These are phyloP conservation scores for Lophochroa leadbeateri DNA, from an alignment of 2,113 vertebrate species.

Conservation along the genomic window DNA sequence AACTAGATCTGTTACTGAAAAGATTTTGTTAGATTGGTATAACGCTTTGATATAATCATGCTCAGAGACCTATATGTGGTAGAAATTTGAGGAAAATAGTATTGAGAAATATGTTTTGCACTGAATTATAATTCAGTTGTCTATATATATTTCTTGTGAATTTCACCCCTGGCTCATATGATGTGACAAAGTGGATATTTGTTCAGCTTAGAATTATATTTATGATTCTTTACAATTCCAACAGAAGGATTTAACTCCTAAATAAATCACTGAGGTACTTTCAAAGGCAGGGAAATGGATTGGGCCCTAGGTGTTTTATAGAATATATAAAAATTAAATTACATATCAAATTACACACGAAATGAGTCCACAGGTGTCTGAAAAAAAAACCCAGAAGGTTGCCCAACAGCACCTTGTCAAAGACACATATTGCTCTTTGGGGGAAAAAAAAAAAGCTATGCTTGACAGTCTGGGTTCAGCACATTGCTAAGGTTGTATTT, in stretches of 20 bases:
- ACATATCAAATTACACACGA: not conserved
- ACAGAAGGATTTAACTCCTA: not conserved
- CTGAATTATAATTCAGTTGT: not conserved
- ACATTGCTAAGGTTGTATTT: not conserved
- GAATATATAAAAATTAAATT: not conserved
- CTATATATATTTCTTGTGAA: not conserved
- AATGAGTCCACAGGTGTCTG: not conserved
- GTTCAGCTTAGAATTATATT: slow-evolving; percentile 11
- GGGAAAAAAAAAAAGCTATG: not conserved
- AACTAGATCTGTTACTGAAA: not conserved
- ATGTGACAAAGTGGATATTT: not conserved
- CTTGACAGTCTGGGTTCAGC: not conserved
- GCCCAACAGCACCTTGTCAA: not conserved
- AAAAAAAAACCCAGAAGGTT: not conserved
- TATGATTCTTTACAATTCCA: not conserved
- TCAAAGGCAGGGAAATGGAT: not conserved
- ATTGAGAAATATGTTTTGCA: not conserved
- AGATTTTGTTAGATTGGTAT: not conserved
- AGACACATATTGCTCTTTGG: not conserved
- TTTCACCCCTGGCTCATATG: not conserved
- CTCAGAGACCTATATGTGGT: not conserved
- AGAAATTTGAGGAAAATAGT: not conserved
- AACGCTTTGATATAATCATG: not conserved
- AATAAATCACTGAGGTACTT: not conserved
- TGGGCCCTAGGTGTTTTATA: not conserved